Evolutionary conservation across 2,888 invertebrate species (phyloP).

Genomic region (Lochmaea capreae): DNA sequence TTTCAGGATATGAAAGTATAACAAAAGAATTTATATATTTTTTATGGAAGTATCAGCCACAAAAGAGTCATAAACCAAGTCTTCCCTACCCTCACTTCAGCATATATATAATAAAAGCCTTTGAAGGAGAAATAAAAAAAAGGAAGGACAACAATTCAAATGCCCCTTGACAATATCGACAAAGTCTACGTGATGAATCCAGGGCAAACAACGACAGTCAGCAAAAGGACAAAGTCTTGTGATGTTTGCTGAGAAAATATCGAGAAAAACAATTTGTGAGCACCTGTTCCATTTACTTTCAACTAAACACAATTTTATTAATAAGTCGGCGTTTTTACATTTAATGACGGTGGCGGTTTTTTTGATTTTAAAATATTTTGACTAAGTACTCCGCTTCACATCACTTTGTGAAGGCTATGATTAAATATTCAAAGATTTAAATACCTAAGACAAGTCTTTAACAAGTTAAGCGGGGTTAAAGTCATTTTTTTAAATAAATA

Average conservation of each 20-base stretch:
- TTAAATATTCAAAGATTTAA: no score
- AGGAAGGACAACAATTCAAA: constrained; percentile 9
- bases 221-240: constrained; percentile 8
- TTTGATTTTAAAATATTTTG: no score
- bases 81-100: constrained; percentile 1
- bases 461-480: no score
- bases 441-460: no score
- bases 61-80: not conserved
- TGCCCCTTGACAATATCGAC: constrained; percentile 11
- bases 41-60: not conserved
- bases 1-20: not conserved
- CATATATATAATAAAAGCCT: constrained; percentile 6
- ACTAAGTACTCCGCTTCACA: no score
- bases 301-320: not conserved
- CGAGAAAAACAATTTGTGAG: not conserved
- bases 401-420: no score
- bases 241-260: constrained; percentile 11
- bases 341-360: no score
- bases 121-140: not conserved
- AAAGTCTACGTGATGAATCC: constrained; percentile 17
- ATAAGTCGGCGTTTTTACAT: no score
- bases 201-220: not conserved
- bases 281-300: not conserved
- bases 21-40: not conserved
- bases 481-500: no score